phyloP scores from a whole-genome alignment of 1,140 invertebrate species.

The Linepithema humile region DNA sequence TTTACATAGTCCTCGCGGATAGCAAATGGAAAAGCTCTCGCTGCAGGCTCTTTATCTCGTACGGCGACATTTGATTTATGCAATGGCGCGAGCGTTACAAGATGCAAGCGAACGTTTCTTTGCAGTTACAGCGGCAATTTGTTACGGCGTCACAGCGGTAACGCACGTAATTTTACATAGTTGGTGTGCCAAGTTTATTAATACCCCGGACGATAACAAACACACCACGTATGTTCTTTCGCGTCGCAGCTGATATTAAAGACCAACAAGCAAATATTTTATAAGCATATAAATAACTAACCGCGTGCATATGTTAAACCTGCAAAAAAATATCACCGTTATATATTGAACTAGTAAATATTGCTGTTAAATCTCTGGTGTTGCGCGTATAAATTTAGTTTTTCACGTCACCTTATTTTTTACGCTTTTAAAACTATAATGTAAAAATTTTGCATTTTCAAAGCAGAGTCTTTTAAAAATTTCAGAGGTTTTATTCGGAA shows the following conservation, averaged over 20 bases:
- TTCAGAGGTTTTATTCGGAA: too few relatives aligned
- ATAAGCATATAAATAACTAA: constrained; percentile 1
- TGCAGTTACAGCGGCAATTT: constrained; percentile 41
- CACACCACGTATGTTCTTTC: not conserved
- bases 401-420: not conserved
- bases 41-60: constrained; percentile 33
- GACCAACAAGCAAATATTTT: constrained; percentile 14
- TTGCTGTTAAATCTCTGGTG: not conserved
- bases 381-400: not conserved
- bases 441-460: not conserved
- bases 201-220: constrained; percentile 22
- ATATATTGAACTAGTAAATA: not conserved
- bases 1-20: not conserved
- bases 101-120: constrained; percentile 36
- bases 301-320: not conserved
- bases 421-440: not conserved
- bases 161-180: constrained; percentile 38
- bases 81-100: constrained; percentile 28
- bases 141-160: constrained; percentile 21
- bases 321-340: not conserved
- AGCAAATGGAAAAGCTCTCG: constrained; percentile 20
- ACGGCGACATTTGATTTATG: constrained; percentile 45
- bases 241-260: not conserved
- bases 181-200: constrained; percentile 41
- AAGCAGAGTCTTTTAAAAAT: not conserved